Evolutionary conservation across 92 coral and sea anemone genomes (phyloP), one percentile per base, ranked within the genome.

Genomic region (Heteractis magnifica): DNA sequence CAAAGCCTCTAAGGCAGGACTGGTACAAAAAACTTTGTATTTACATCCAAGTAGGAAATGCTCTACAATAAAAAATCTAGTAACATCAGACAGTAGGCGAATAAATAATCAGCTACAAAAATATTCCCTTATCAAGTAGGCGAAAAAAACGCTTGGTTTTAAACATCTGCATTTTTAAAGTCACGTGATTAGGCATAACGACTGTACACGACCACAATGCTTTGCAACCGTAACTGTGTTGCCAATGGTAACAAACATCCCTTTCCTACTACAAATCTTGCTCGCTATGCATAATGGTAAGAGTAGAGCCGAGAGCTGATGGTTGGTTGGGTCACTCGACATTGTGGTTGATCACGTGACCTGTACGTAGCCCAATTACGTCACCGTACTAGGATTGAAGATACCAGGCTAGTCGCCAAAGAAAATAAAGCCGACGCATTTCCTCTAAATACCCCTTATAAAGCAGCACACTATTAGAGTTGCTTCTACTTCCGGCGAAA

Each of bases 71-170:
- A 86, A 83, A 75, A 83, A 77, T 86, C 65, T 82, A 81, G 34
- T 64, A 62, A 44, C 49, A 51, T 82, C 72, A 73, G 88, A 77
- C 77, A 60, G 65, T 81, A 83, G 73, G 23, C 23, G 86, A 85
- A 82, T 92, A 92, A 92, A 92, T 92, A 92, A 77, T 76, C 49
- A 53, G 86, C 96, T 92, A 92, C 92, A 92, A 92, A 92, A 92
- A 87, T 92, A 92, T 79, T 80, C 53, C 84, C 91, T 72, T 20
- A 56, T 20, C 41, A 49, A 75, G 52, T n/a, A n/a, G n/a, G n/a
- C n/a, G n/a, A 20, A 26, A 56, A 19, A 77, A 10, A 20, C 14
- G 16, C 56, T 21, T 75, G 79, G 21, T 75, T 49, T 75, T 41
- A 53, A 65, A 65, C 21, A 65, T 65, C 58, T 8, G 6, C 58